Percentiles rank a stretch among this genome's conserved stretches.
These are phyloP conservation scores for Masticophis lateralis DNA, from an alignment of 2,797 vertebrate species.

Conservation along the genomic window DNA sequence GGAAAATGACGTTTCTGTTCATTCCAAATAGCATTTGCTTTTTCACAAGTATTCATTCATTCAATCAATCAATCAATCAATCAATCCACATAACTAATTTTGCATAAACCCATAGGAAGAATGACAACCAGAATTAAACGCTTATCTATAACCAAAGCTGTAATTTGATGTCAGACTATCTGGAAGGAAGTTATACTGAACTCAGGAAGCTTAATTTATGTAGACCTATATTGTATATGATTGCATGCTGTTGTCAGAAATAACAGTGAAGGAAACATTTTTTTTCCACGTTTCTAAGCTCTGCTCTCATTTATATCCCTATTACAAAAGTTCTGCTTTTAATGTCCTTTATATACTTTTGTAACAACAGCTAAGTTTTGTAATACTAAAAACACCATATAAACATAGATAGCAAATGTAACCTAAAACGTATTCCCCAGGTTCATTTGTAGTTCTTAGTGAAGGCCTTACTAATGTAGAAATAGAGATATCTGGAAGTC, in stretches of 20 bases:
- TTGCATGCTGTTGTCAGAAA: conserved; percentile 31
- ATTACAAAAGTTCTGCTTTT: conserved; percentile 14
- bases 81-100: conserved; percentile 11
- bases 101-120: conserved; percentile 12
- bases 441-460: conserved; percentile 3
- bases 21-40: not conserved
- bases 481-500: conserved; percentile 6
- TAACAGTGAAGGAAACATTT: not conserved
- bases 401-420: not conserved
- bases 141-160: not conserved
- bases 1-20: conserved; percentile 33
- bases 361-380: not conserved
- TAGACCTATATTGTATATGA: not conserved
- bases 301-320: not conserved
- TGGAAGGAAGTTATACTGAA: not conserved
- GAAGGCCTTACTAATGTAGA: conserved; percentile 22
- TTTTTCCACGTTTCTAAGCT: conserved; percentile 10
- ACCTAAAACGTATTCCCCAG: not conserved
- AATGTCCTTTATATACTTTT: not conserved
- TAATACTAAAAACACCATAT: not conserved
- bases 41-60: not conserved
- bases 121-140: accelerated
- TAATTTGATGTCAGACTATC: not conserved
- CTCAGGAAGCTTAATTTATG: not conserved
- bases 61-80: not conserved